These are phyloP conservation scores for Paratrypauchen microcephalus DNA, from an alignment of 2,797 vertebrate species.

Conservation along the genomic window DNA sequence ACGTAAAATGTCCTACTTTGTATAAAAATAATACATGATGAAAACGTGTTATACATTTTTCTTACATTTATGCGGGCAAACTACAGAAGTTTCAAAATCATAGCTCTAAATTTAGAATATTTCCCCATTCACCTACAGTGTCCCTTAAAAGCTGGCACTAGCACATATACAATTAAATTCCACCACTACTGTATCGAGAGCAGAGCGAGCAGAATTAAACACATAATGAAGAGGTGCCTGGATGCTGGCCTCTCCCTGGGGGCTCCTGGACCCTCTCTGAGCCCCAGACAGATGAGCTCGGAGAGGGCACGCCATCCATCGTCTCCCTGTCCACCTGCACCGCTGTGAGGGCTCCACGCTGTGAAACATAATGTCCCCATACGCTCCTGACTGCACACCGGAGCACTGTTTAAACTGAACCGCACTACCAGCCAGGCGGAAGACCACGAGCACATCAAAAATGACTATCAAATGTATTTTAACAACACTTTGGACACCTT, in stretches of 20 bases:
- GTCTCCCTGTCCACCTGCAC: constrained; percentile 61
- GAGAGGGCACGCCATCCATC: constrained; percentile 64
- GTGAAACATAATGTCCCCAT: constrained; percentile 47
- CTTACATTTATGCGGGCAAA: too few relatives aligned
- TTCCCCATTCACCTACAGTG: too few relatives aligned
- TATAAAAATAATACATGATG: too few relatives aligned
- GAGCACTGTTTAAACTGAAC: constrained; percentile 5
- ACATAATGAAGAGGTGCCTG: constrained; percentile 63
- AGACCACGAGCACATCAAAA: not conserved
- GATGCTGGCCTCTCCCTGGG: constrained; percentile 61
- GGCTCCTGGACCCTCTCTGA: constrained; percentile 42
- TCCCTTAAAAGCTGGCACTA: too few relatives aligned
- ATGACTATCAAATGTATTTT: constrained; percentile 2
- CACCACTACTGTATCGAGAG: constrained; percentile 51
- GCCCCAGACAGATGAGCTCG: constrained; percentile 61
- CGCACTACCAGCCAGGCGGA: too few relatives aligned
- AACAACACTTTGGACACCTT: too few relatives aligned
- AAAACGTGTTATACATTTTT: too few relatives aligned
- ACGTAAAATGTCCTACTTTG: too few relatives aligned
- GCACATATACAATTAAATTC: not conserved
- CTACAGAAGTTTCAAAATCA: too few relatives aligned
- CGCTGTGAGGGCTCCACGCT: constrained; percentile 64
- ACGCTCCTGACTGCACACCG: constrained; percentile 48
- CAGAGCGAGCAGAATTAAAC: constrained; percentile 54
- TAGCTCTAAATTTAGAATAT: too few relatives aligned